Percentiles rank a stretch among this genome's conserved stretches.
Conservation (phyloP, 37 sponge, comb jelly and placozoan genomes). For the Spongilla lacustris region DNA sequence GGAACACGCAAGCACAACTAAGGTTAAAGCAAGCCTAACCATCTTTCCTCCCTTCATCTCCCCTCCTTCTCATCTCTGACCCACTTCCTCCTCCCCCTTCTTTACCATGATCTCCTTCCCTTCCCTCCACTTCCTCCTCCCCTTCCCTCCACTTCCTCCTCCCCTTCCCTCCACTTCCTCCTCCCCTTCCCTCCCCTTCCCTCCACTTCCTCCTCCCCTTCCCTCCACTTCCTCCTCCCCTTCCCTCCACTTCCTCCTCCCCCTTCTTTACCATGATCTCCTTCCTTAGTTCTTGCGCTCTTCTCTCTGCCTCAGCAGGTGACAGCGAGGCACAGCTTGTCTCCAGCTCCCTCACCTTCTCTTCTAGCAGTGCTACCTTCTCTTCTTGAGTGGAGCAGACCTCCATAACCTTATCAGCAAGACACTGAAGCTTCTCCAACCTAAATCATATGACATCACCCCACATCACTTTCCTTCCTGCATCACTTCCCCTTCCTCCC, state of each 20-base stretch:
- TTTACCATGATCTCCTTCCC: background rate
- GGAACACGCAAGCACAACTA: background rate
- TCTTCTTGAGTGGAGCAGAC: slow-evolving; percentile 4
- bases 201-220: too few species aligned
- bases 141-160: background rate
- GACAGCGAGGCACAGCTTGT: slow-evolving; percentile 9
- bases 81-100: background rate
- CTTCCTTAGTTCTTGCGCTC: slow-evolving; percentile 13
- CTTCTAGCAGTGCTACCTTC: slow-evolving; percentile 9
- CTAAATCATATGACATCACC: slow-evolving; percentile 1
- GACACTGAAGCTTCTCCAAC: slow-evolving; percentile 11
- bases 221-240: background rate
- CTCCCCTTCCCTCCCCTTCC: background rate
- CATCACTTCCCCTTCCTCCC: background rate
- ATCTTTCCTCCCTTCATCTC: too few species aligned
- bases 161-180: slow-evolving; percentile 15
- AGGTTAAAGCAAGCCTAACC: background rate
- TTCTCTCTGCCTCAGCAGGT: slow-evolving; percentile 10
- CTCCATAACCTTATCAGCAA: slow-evolving; percentile 25
- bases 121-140: background rate
- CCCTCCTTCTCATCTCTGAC: too few species aligned
- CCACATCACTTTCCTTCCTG: background rate
- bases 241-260: background rate
- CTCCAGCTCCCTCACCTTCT: slow-evolving; percentile 29
- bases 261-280: slow-evolving; percentile 22